A percentile compares a stretch with the other conserved stretches of the same genome.
Conservation (phyloP, 2,797 vertebrate species). For the Hipposideros larvatus region DNA sequence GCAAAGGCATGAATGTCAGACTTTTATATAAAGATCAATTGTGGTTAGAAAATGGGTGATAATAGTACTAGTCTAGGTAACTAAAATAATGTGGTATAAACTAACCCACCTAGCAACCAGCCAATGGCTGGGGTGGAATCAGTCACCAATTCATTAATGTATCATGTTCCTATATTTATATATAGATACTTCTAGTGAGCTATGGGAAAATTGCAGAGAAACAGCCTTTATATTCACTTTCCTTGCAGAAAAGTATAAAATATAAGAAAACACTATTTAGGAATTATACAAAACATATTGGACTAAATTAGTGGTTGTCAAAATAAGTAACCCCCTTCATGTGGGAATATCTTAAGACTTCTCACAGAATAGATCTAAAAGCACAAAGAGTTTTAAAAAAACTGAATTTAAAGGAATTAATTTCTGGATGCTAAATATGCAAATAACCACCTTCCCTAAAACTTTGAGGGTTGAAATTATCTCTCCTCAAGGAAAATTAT, state of each 20-base stretch:
- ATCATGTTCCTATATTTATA: neutral
- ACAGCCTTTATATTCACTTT: neutral
- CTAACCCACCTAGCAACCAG: neutral
- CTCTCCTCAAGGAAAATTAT: constrained; percentile 40
- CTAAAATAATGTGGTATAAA: neutral
- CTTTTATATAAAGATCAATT: neutral
- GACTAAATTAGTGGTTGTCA: neutral
- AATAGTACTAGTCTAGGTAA: neutral
- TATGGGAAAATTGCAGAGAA: neutral
- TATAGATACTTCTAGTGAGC: neutral
- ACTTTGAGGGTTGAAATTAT: neutral
- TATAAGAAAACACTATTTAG: neutral
- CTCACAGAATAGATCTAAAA: neutral
- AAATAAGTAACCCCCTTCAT: neutral
- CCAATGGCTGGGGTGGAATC: neutral
- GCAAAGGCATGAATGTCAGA: neutral
- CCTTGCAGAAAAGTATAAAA: constrained; percentile 6
- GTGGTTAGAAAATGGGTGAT: neutral
- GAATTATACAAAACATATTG: neutral
- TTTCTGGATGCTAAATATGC: constrained; percentile 39
- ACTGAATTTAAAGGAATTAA: neutral
- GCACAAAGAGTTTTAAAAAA: neutral
- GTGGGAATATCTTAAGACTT: neutral
- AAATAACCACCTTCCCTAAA: constrained; percentile 50
- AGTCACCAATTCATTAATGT: neutral